These are phyloP conservation scores for Lonchura striata DNA, from an alignment of 2,113 vertebrate species.

Conservation along the genomic window DNA sequence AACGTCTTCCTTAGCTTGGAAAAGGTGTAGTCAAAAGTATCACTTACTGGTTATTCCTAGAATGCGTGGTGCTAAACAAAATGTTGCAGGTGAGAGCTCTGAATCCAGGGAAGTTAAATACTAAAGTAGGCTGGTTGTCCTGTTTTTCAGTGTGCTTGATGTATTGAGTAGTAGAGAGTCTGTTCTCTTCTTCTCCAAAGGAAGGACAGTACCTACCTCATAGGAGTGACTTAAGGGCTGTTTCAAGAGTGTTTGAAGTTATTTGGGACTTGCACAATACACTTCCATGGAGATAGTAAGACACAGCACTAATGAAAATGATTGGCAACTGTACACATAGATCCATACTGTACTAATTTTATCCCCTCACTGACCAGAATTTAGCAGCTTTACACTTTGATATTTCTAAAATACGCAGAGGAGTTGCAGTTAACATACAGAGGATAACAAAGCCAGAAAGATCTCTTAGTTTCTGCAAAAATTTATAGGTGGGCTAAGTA, in stretches of 20 bases:
- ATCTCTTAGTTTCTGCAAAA: background rate
- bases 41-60: background rate
- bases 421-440: background rate
- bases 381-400: background rate
- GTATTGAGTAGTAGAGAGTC: background rate
- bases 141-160: background rate
- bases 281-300: background rate
- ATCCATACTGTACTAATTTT: background rate
- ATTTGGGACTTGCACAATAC: background rate
- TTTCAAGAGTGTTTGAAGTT: background rate
- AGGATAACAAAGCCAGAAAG: background rate
- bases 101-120: background rate
- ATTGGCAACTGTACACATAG: background rate
- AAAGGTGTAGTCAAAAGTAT: background rate
- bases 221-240: conserved; percentile 5
- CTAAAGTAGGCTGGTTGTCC: background rate
- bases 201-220: conserved; percentile 50
- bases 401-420: background rate
- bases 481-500: background rate
- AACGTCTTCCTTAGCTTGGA: background rate
- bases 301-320: background rate
- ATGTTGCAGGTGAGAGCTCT: background rate
- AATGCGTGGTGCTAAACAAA: background rate
- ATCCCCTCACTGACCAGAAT: background rate
- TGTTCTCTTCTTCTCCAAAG: background rate